Evolutionary conservation across 2,888 invertebrate species (phyloP).

Genomic region (Eristalinus aeneus): DNA sequence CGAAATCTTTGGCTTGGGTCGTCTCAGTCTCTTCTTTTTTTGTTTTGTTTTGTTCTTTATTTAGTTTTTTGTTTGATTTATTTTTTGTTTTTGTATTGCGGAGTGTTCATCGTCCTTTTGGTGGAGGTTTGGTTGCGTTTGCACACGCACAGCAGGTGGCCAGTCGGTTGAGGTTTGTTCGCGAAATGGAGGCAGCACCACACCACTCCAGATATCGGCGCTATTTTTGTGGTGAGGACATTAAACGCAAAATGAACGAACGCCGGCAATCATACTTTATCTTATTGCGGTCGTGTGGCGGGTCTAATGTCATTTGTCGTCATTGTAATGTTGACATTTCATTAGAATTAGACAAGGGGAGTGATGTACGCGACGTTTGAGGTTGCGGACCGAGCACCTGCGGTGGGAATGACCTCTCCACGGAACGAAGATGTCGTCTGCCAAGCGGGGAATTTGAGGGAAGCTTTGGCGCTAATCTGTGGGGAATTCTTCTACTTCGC

Average conservation of each 20-base stretch:
- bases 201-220: conserved; percentile 37
- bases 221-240: conserved; percentile 43
- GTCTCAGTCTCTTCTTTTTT: not conserved
- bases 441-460: not conserved
- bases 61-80: conserved; percentile 1
- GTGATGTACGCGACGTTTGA: not conserved
- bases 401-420: not conserved
- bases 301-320: conserved; percentile 49
- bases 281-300: conserved; percentile 62
- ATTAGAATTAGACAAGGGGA: conserved; percentile 24
- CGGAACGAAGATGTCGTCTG: not conserved
- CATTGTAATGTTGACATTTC: conserved; percentile 38
- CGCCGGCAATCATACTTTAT: conserved; percentile 46
- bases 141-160: conserved; percentile 69
- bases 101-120: conserved; percentile 60
- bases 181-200: conserved; percentile 50
- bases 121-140: conserved; percentile 42
- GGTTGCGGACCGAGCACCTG: not conserved
- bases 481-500: no score
- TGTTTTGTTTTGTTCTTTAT: not conserved
- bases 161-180: conserved; percentile 51
- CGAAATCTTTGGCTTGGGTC: conserved; percentile 22
- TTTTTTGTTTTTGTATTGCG: conserved; percentile 18
- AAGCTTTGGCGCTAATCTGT: no score
- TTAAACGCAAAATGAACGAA: conserved; percentile 43